Evolutionary conservation across 1,140 invertebrate species (phyloP), one percentile per base, ranked within the genome.

Genomic region (Rhagoletis pomonella): DNA sequence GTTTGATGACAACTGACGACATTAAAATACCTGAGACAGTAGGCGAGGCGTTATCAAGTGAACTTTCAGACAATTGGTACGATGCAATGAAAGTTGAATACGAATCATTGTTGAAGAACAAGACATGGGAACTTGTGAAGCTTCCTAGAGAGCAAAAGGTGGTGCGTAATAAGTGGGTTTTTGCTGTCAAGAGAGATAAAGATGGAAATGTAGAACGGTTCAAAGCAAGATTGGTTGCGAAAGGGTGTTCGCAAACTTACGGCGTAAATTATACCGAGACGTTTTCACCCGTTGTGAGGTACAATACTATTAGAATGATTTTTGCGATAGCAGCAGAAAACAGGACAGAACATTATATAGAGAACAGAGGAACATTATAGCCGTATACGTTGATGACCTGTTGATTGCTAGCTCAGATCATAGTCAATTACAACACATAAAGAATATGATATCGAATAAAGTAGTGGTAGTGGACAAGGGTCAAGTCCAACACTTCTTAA

Each of bases 171-270:
- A 89, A 88, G 86, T 90, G 89, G 89, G 88, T 89, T 1, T 87
- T n/a, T n/a, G n/a, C n/a, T n/a, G n/a, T n/a, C n/a, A 93, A 92
- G 88, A 17, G 47, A 19, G 73, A 90, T 60, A 42, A 62, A 19
- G 64, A 89, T 42, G 89, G 89, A 59, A 86, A 86, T 3, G 69
- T 89, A 55, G 60, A 86, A 39, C 29, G 59, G 64, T 90, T 91
- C 87, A 94, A 93, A 86, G 93, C 93, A 9, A 89, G 93, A 85
- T 89, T 93, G 44, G 92, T 94, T 10, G 90, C 90, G 6, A 90
- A 90, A 84, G 93, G 93, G 12, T 93, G 87, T 88, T 60, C 60
- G 9, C 93, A 93, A 89, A 87, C 84, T 39, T 39, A 89, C 62
- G 93, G 90, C 12, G 87, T 92, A 14, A 92, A 93, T 88, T 93